These are phyloP conservation scores for Scatophagus argus DNA, from an alignment of 2,113 vertebrate species.

Conservation along the genomic window DNA sequence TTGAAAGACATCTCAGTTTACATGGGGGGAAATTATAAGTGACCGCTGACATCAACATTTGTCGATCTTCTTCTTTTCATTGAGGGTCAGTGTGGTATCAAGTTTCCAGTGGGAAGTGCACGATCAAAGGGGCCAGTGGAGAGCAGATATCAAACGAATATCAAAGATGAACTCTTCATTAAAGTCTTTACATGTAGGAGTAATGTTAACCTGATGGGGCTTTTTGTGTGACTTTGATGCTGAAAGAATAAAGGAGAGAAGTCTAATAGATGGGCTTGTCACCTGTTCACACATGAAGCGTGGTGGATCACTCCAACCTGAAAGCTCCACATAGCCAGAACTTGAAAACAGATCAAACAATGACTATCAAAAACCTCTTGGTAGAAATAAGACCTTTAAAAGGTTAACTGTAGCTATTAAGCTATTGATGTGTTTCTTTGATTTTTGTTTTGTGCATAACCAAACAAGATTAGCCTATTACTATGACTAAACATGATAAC, in stretches of 20 bases:
- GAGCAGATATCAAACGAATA: constrained; percentile 75
- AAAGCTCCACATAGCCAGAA: constrained; percentile 32
- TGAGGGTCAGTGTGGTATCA: constrained; percentile 47
- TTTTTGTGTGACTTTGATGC: constrained; percentile 78
- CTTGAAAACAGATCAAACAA: constrained; percentile 73
- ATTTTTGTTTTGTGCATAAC: constrained; percentile 18
- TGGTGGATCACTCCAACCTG: constrained; percentile 41
- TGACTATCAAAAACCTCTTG: constrained; percentile 48
- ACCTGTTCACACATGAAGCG: constrained; percentile 77
- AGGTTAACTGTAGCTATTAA: constrained; percentile 11
- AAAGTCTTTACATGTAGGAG: constrained; percentile 63
- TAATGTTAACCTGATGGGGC: constrained; percentile 71
- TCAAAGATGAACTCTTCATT: constrained; percentile 75
- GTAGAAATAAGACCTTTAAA: constrained; percentile 42
- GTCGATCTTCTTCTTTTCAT: constrained; percentile 39
- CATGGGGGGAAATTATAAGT: neutral
- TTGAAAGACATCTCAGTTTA: constrained; percentile 32
- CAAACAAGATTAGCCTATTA: constrained; percentile 9
- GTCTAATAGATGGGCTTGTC: constrained; percentile 57
- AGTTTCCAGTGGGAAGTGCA: constrained; percentile 36
- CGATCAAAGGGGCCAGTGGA: constrained; percentile 59
- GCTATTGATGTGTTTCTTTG: constrained; percentile 34
- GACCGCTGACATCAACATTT: constrained; percentile 25
- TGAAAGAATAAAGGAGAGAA: constrained; percentile 67
- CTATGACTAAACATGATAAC: constrained; percentile 5